Evolutionary conservation across 1,140 invertebrate species (phyloP).

Genomic region (Papilio xuthus): DNA sequence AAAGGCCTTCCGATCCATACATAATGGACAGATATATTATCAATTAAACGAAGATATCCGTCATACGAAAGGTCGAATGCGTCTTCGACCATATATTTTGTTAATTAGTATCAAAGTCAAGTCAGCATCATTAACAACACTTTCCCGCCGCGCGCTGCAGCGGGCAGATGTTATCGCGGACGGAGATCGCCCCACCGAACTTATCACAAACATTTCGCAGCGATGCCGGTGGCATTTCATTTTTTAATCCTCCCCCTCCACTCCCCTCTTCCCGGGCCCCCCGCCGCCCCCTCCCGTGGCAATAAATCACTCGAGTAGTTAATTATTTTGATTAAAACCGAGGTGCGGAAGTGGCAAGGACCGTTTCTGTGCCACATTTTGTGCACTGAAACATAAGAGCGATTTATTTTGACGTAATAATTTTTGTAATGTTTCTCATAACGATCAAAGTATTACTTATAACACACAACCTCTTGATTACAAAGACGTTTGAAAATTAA

Average conservation of each 20-base stretch:
- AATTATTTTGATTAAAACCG: conserved; percentile 46
- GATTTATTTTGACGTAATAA: conserved; percentile 14
- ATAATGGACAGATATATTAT: not conserved
- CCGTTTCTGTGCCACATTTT: conserved; percentile 33
- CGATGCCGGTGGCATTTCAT: conserved; percentile 34
- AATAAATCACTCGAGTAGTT: conserved; percentile 42
- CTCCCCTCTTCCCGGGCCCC: not conserved
- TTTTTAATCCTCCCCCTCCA: conserved; percentile 15
- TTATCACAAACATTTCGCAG: conserved; percentile 25
- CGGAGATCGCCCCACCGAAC: conserved; percentile 17
- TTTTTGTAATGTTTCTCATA: not conserved
- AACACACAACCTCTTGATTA: no score
- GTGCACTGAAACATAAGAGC: not conserved
- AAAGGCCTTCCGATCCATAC: not conserved
- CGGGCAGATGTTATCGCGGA: conserved; percentile 25
- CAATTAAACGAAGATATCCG: not conserved
- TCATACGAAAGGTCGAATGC: conserved; percentile 13
- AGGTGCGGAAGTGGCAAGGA: conserved; percentile 34
- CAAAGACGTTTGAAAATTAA: no score
- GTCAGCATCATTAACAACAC: conserved; percentile 20
- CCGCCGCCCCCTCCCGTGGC: conserved; percentile 8
- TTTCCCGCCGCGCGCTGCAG: not conserved
- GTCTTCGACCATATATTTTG: conserved; percentile 17
- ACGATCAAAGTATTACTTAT: not conserved
- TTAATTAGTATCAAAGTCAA: conserved; percentile 24